phyloP scores from a whole-genome alignment of 2,113 vertebrate species.

The Phaethon lepturus region DNA sequence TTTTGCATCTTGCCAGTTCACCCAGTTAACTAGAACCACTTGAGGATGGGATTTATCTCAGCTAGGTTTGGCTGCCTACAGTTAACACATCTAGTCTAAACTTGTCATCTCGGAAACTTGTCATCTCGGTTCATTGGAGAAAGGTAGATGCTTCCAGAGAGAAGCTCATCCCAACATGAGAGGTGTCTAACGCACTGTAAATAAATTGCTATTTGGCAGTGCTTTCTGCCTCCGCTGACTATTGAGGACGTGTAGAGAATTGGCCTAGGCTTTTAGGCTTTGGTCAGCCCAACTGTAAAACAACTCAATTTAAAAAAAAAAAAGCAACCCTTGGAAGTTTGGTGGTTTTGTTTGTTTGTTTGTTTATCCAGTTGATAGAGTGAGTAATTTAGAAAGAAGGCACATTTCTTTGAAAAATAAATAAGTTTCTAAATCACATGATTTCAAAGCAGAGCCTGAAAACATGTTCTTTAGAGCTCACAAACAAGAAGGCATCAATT shows the following conservation, averaged over 20 bases:
- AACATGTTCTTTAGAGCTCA: neutral
- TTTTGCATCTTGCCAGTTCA: constrained; percentile 5
- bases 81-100: neutral
- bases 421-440: neutral
- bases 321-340: neutral
- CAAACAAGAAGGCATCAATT: neutral
- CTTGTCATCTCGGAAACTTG: neutral
- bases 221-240: neutral
- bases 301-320: neutral
- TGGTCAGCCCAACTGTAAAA: neutral
- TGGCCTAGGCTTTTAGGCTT: neutral
- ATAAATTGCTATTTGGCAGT: neutral
- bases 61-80: neutral
- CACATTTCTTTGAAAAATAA: neutral
- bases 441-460: neutral
- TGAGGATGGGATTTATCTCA: neutral
- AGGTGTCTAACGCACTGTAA: neutral
- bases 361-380: neutral
- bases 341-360: neutral
- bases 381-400: neutral
- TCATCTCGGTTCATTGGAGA: neutral
- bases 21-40: constrained; percentile 26
- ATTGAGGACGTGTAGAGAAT: neutral
- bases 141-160: neutral
- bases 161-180: neutral